A percentile compares a stretch with the other conserved stretches of the same genome.
phyloP scores from a whole-genome alignment of 2,113 vertebrate genomes.

The Lates calcarifer region DNA sequence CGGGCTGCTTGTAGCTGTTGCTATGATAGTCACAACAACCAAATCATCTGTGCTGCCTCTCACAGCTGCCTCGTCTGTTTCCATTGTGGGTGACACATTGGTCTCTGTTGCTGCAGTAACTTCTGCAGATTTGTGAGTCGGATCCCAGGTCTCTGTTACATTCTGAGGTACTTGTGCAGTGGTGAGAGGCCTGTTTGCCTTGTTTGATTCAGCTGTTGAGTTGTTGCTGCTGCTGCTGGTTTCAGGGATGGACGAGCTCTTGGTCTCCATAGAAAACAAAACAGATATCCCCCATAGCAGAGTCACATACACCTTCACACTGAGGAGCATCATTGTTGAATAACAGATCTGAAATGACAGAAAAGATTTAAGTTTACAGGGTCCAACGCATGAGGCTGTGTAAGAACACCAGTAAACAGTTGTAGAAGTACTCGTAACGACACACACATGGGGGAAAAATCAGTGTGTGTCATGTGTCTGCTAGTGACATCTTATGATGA shows the following conservation, averaged over 20 bases:
- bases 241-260: conserved; percentile 11
- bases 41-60: not conserved
- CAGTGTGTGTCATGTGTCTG: conserved; percentile 32
- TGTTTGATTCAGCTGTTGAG: not conserved
- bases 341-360: conserved; percentile 62
- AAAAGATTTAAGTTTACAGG: not conserved
- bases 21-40: not conserved
- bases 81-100: not conserved
- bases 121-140: not conserved
- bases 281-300: conserved; percentile 48
- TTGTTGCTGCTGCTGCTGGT: not conserved
- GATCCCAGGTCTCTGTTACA: not conserved
- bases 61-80: not conserved
- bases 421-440: not conserved
- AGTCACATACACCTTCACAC: conserved; percentile 12
- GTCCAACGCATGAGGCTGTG: not conserved
- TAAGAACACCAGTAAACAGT: not conserved
- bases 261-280: conserved; percentile 18
- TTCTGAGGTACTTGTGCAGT: not conserved
- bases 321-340: conserved; percentile 33
- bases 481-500: conserved; percentile 39
- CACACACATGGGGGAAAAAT: not conserved
- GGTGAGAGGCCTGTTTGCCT: not conserved
- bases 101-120: not conserved
- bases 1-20: not conserved